Evolutionary conservation across 2,113 vertebrate genomes (phyloP), one percentile per base, ranked within the genome.

Genomic region (Natator depressus): DNA sequence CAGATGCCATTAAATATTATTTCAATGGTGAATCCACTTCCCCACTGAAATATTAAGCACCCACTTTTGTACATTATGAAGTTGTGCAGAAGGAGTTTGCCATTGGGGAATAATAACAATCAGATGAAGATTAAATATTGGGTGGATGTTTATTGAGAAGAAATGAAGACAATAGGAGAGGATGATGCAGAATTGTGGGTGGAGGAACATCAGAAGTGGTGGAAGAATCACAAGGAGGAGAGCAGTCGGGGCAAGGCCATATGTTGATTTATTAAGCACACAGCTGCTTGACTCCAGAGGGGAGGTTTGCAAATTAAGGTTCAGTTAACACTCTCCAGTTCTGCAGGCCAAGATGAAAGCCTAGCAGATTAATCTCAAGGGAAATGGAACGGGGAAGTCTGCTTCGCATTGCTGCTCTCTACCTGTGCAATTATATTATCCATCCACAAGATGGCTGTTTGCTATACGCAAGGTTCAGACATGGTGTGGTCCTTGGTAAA

Each of bases 11-110:
- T 95, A 93, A 96, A 89, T 27, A 54, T 90, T 27, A 51, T 95
- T 97, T 89, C 88, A 82, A 90, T 82, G 82, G 84, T 90, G 84
- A 97, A 95, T 57, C 87, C 31, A 42, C 54, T 85, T 96, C 65
- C 96, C 93, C 94, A 92, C 53, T 54, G 53, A 54, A 54, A 95
- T 87, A 90, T 91, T 96, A 96, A 96, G 95, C 84, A 87, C 35
- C 76, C 25, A 10, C 49, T 94, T 82, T 51, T 27, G 51, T 94
- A 5, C 81, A 90, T 95, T 92, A 83, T 49, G 88, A 94, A 96
- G 82, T n/a, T 89, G 42, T 76, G 57, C 10, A 11, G 88, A 90
- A 75, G 86, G 95, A 95, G 54, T 3, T 55, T 94, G 87, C 69
- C 95, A 35, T 90, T 4, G 86, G 95, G 95, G 95, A 97, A 93